Evolutionary conservation across 2,888 invertebrate species (phyloP), one percentile per base, ranked within the genome.

Genomic region (Caenorhabditis becei): DNA sequence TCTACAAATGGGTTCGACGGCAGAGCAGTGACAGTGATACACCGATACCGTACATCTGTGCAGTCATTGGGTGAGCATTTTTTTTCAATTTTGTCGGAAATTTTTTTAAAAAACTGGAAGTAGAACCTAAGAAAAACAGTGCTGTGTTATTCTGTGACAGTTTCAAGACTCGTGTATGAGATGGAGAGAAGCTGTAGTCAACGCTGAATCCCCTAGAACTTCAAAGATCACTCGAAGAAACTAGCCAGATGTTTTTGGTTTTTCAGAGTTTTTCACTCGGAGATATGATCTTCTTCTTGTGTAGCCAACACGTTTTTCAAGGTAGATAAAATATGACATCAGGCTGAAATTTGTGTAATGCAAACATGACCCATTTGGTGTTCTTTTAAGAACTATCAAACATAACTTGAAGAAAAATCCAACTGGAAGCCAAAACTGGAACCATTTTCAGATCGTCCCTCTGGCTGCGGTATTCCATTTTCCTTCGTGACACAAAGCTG

Each of bases 381-480:
- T 32, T 10, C 32, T 32, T 32, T 32, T 32, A 10, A n/a, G n/a
- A n/a, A n/a, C n/a, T n/a, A n/a, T n/a, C n/a, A n/a, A n/a, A n/a
- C n/a, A n/a, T n/a, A n/a, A n/a, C n/a, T n/a, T n/a, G n/a, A n/a
- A n/a, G n/a, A n/a, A n/a, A n/a, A n/a, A n/a, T n/a, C n/a, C n/a
- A n/a, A n/a, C n/a, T n/a, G n/a, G n/a, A n/a, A n/a, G n/a, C n/a
- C n/a, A n/a, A n/a, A n/a, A 41, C 16, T 41, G 11, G 41, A 10
- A 28, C 47, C n/a, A 49, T 35, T 59, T 82, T 54, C 74, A 87
- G 89, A 2, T 88, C 90, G 0, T 49, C 84, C 16, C 67, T 90
- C 20, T 90, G 90, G 90, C 83, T 90, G 35, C 84, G 90, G 8
- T 90, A 90, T 54, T 85, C 90, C 3, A 83, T 90, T 16, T 90